These are phyloP conservation scores for Helogale parvula DNA, from an alignment of 2,113 vertebrate species.

Conservation along the genomic window DNA sequence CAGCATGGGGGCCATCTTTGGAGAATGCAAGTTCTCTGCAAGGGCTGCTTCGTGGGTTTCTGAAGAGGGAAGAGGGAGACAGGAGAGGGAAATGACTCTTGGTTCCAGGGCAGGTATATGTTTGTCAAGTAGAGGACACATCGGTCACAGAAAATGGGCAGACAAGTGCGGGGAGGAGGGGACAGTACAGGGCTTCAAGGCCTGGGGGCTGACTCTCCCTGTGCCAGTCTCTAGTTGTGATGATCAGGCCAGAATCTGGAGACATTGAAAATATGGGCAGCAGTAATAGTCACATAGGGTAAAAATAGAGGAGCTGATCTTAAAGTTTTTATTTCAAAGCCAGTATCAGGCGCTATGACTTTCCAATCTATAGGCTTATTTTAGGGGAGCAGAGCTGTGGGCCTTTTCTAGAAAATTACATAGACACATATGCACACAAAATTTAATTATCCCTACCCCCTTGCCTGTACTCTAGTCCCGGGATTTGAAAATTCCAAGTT, in stretches of 20 bases:
- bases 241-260: background rate
- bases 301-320: background rate
- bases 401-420: background rate
- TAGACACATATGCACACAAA: background rate
- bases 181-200: background rate
- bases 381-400: background rate
- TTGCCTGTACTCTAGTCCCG: background rate
- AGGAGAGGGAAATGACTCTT: background rate
- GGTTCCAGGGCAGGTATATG: background rate
- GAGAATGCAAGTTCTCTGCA: constrained; percentile 19
- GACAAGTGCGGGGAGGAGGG: background rate
- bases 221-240: background rate
- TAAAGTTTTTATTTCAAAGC: background rate
- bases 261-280: background rate
- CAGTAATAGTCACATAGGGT: background rate
- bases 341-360: background rate
- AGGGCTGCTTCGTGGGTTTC: background rate
- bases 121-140: background rate
- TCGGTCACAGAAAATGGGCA: background rate
- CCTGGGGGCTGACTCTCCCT: background rate
- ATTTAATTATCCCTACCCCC: background rate
- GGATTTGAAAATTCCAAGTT: background rate
- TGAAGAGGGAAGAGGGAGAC: background rate
- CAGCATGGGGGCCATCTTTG: background rate
- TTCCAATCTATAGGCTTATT: background rate